Evolutionary conservation across 2,888 invertebrate genomes (phyloP).

Genomic region (Silvanus unidentatus): DNA sequence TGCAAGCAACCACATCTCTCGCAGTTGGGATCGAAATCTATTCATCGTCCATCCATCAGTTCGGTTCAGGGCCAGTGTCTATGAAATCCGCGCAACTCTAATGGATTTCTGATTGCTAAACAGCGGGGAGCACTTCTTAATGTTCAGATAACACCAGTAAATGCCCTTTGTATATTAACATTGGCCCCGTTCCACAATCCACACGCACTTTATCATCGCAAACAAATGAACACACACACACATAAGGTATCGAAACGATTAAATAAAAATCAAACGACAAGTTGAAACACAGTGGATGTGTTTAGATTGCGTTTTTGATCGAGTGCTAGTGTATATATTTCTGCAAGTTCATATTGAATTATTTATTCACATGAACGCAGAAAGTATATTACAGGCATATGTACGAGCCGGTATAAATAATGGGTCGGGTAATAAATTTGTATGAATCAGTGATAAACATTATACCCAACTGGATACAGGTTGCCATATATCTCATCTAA

Average conservation of each 20-base stretch:
- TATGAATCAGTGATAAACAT: slow-evolving; percentile 36
- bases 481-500: slow-evolving; percentile 35
- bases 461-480: slow-evolving; percentile 24
- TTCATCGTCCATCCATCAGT: slow-evolving; percentile 33
- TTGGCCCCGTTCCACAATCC: background rate
- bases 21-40: slow-evolving; percentile 13
- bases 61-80: slow-evolving; percentile 37
- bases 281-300: no score
- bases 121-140: slow-evolving; percentile 31
- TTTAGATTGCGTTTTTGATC: no score
- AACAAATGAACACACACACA: no score
- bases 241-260: no score
- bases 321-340: no score
- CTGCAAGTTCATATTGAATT: no score
- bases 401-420: slow-evolving; percentile 1
- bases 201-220: no score
- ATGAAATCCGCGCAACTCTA: slow-evolving; percentile 38
- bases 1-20: no score
- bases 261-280: no score
- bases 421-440: slow-evolving; percentile 33
- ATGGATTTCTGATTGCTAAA: slow-evolving; percentile 43
- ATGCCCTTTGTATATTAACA: slow-evolving; percentile 10
- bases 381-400: no score
- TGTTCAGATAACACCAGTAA: slow-evolving; percentile 25
- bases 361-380: no score